Conservation (phyloP, 2,113 vertebrate species). For the Octodon degus region DNA sequence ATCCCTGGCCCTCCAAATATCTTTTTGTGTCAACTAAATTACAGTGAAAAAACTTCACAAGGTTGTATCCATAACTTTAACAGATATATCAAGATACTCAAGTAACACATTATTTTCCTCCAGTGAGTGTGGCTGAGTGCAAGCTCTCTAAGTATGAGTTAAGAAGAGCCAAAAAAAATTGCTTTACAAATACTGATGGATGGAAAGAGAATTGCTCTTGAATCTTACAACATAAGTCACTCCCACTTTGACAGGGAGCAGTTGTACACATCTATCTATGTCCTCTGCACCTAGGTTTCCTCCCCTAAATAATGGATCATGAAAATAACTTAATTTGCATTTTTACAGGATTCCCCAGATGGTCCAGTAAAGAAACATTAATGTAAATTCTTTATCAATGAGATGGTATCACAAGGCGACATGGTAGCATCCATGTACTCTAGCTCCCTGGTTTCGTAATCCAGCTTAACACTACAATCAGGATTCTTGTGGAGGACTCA, state of each 20-base stretch:
- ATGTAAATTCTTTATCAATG: neutral
- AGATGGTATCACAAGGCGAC: neutral
- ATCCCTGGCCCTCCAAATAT: neutral
- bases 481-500: neutral
- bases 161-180: neutral
- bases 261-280: neutral
- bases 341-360: neutral
- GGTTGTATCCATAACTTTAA: neutral
- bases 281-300: neutral
- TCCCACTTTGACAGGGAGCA: neutral
- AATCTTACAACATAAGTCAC: neutral
- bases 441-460: neutral
- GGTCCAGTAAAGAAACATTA: neutral
- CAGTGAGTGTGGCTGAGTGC: neutral
- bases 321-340: neutral
- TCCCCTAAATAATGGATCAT: neutral
- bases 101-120: neutral
- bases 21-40: neutral
- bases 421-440: neutral
- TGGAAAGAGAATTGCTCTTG: neutral
- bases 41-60: neutral
- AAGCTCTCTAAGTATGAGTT: neutral
- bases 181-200: neutral
- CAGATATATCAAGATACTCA: neutral
- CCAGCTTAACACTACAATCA: neutral